Base-by-base conservation (phyloP, 2,113 vertebrate species). In the Cynoglossus semilaevis region DNA sequence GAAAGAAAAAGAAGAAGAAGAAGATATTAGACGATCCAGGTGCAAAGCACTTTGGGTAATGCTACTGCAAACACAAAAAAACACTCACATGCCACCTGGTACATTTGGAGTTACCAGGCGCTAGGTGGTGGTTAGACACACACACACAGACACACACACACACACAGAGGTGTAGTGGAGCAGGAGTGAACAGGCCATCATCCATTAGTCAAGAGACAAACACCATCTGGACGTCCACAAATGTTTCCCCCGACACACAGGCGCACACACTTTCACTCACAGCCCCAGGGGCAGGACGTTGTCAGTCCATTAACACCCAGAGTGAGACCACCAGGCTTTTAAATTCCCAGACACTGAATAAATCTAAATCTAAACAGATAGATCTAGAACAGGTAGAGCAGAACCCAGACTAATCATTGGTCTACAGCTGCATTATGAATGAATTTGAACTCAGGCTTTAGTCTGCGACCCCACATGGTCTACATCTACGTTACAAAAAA, bases 191-290 rank as follows among this genome's bases (percentile, higher is more conserved):
- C 15, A 59, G 56, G 47, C 52, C 61, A 35, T 74, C 57, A 38
- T 56, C 61, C 69, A 76, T 52, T 64, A 70, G 59, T 69, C 37
- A 18, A 45, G 64, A 64, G 65, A 65, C 78, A 86, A 88, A 88
- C 84, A 85, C 79, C 83, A 88, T 87, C 83, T 85, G 82, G 67
- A 63, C 44, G 1, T 63, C 59, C 65, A 54, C 58, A 59, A 63
- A 69, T 53, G 49, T 15, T 76, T 51, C 60, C 34, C 45, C 48
- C n/a, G n/a, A n/a, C 17, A 51, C 58, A 66, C 51, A 42, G 47
- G 18, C 35, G 15, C 56, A 29, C 48, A n/a, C 22, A n/a, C 14
- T n/a, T 15, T n/a, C 48, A 15, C 62, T 40, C 67, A 61, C 52
- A 42, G 50, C 6, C 15, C n/a, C 45, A 1, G 40, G 41, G 56